Evolutionary conservation across 2,113 vertebrate genomes (phyloP).

Genomic region (Pseudorectes ferrugineus): DNA sequence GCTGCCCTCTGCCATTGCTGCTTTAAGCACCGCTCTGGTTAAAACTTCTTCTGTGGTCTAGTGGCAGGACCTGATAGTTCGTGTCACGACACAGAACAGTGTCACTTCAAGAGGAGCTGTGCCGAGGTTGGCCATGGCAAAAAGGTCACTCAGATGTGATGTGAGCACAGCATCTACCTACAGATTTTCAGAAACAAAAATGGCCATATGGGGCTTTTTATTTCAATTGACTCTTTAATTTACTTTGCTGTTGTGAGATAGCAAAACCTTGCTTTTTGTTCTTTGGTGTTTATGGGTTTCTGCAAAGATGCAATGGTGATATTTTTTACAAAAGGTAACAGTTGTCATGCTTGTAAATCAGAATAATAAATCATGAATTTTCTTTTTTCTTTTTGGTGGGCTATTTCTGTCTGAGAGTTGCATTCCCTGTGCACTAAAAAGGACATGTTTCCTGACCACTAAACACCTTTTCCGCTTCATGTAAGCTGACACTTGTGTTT

Average conservation of each 20-base stretch:
- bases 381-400: not conserved
- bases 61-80: not conserved
- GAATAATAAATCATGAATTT: conserved; percentile 29
- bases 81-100: rapidly evolving
- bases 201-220: not conserved
- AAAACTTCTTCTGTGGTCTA: not conserved
- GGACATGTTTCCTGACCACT: conserved; percentile 41
- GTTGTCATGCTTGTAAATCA: conserved; percentile 1
- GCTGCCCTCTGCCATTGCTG: not conserved
- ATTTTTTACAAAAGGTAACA: not conserved
- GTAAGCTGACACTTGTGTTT: conserved; percentile 51
- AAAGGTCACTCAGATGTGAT: not conserved
- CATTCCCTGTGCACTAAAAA: conserved; percentile 30
- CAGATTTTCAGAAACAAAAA: not conserved
- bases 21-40: not conserved
- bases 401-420: conserved; percentile 13
- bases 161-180: not conserved
- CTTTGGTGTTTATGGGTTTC: not conserved
- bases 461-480: conserved; percentile 59
- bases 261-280: not conserved
- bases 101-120: not conserved
- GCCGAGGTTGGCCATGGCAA: not conserved
- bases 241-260: not conserved
- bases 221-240: not conserved
- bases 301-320: not conserved